Conservation (phyloP, 2,797 vertebrate genomes). For the Pangasius krempfi region DNA sequence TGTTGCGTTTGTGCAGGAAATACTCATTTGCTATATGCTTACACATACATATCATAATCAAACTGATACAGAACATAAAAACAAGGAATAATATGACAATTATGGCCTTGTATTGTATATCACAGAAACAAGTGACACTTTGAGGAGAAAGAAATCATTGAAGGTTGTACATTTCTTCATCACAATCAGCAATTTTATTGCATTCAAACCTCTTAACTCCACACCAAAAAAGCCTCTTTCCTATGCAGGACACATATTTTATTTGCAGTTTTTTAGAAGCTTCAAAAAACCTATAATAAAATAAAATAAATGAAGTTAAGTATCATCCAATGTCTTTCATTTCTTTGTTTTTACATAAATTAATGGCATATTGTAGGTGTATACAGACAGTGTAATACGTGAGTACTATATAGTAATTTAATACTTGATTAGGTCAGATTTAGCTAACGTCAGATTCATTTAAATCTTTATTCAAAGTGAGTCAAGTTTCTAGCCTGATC, state of each 20-base stretch:
- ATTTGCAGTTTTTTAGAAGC: neutral
- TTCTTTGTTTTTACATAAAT: neutral
- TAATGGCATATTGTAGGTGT: neutral
- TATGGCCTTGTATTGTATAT: neutral
- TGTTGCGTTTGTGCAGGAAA: neutral
- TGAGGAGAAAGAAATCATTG: too few relatives aligned
- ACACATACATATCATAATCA: neutral
- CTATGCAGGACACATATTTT: slow-evolving; percentile 18
- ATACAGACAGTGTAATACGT: neutral
- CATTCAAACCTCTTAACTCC: neutral
- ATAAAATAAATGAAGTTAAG: neutral
- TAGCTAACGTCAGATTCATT: neutral
- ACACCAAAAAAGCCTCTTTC: slow-evolving; percentile 20
- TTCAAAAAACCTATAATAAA: neutral
- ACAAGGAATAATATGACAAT: neutral
- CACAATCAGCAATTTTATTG: neutral
- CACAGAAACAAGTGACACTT: too few relatives aligned
- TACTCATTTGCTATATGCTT: neutral
- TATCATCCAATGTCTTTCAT: neutral
- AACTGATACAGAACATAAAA: neutral
- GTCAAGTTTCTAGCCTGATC: neutral
- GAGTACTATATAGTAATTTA: neutral
- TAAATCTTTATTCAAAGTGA: neutral
- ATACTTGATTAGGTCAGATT: neutral
- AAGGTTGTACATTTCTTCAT: neutral